Evolutionary conservation across 2,113 vertebrate genomes (phyloP).

Genomic region (Serilophus lunatus): DNA sequence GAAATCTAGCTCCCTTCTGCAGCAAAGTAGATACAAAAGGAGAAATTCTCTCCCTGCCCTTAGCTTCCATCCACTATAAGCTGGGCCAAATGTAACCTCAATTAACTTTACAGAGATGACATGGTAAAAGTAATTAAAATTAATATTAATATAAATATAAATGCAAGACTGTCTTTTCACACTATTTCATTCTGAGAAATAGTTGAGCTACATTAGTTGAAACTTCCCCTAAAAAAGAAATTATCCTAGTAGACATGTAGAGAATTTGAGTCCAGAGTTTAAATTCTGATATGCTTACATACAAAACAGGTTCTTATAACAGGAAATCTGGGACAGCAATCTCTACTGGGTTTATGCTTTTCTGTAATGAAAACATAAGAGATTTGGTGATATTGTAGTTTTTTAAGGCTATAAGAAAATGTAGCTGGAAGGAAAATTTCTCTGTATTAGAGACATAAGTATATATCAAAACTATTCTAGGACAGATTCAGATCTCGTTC

Average conservation of each 20-base stretch:
- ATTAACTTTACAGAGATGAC: neutral
- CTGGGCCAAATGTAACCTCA: neutral
- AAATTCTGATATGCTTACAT: neutral
- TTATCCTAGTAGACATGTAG: neutral
- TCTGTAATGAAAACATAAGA: neutral
- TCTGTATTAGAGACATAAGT: neutral
- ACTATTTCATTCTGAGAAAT: neutral
- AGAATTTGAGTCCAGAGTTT: neutral
- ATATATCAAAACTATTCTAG: neutral
- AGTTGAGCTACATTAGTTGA: neutral
- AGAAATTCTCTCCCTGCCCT: neutral
- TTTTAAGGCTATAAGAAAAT: neutral
- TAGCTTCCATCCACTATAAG: neutral
- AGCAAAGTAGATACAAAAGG: neutral
- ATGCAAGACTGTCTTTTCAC: neutral
- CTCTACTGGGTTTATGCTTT: neutral
- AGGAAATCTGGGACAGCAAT: neutral
- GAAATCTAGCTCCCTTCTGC: neutral
- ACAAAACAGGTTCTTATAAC: neutral
- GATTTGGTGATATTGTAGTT: neutral
- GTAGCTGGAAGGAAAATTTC: neutral
- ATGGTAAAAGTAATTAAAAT: constrained; percentile 6
- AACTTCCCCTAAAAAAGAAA: neutral
- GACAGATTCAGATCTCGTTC: neutral
- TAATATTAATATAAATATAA: neutral